Base-by-base conservation (phyloP, 2,797 vertebrate genomes). In the Vipera latastei region DNA sequence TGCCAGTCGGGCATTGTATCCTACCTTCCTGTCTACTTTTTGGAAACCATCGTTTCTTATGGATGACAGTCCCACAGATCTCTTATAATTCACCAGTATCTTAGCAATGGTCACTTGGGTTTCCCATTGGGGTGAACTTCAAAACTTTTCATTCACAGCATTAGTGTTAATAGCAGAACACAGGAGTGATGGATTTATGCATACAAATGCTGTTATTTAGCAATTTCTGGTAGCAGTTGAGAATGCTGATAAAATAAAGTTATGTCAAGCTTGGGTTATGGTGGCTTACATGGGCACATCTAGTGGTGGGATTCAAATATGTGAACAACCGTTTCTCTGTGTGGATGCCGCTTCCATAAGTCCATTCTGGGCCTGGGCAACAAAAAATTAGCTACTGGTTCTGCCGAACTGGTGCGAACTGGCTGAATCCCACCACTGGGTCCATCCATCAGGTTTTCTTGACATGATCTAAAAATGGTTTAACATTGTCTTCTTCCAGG, bases 41-140 rank as follows among this genome's bases (percentile, higher is more conserved):
- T 20, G 2, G 87, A 44, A 59, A n/a, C 55, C n/a, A 25, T 44
- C 44, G 38, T 90, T 90, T 90, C 85, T 89, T 88, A 44, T 51
- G 63, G 85, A 89, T 59, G 89, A 55, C 61, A 93, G 89, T n/a
- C 65, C 86, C 63, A 60, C 44, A 91, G 63, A n/a, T 65, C 92
- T 88, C 63, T 86, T 18, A 28, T 12, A n/a, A 57, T 90, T 65
- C 26, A 69, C 48, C 32, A 44, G 14, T 20, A 83, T 28, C 25
- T 18, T 38, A 26, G 32, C 69, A 73, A 73, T 16, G 38, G 38
- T 44, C 20, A 48, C 73, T 83, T 83, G 8, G 38, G 73, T 48
- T 83, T 57, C 48, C n/a, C 16, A 57, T 57, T n/a, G 28, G 14
- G 28, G 14, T 87, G 16, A 87, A 57, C 86, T 20, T 44, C 38